Base-by-base conservation (phyloP, 2,113 vertebrate genomes). In the Aldabrachelys gigantea region DNA sequence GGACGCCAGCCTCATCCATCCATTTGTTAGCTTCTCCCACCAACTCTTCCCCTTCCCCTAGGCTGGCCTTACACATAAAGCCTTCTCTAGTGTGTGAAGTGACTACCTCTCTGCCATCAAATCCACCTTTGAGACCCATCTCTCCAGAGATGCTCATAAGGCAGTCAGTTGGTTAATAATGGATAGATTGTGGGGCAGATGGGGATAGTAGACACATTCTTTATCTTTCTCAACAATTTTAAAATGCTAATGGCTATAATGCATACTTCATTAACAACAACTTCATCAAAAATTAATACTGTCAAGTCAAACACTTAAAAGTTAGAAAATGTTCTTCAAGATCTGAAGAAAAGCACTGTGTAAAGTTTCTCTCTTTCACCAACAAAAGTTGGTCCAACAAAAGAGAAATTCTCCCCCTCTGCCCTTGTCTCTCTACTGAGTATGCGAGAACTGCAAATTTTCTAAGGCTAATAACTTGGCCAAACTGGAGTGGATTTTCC, bases 401-500 rank as follows among this genome's bases (percentile, higher is more conserved):
- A n/a, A 69, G 25, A 69, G 19, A 72, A 22, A 72, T 21, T 72
- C 35, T 72, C n/a, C n/a, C n/a, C 16, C 17, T 38, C 8, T n/a
- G 5, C 19, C 31, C 65, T 38, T 38, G 9, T 10, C 19, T 72
- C 17, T 92, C 96, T 92, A 96, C 97, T 81, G 85, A 81, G 25
- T 89, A 87, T 91, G 90, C 91, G 89, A 93, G 93, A 97, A 96
- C 93, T 82, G 94, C 25, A 27, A 14, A 41, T 29, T 47, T 57
- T 95, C 53, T 82, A 82, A 90, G 93, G 95, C 78, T 91, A 54
- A 41, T 0, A 96, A 91, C 24, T 95, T 29, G 90, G 90, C 88
- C 90, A 95, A 95, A 94, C 84, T 95, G 22, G 41, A 41, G 90
- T 94, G 87, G 92, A 12, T 0, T 0, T 96, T 96, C 87, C 86